Percentiles rank a stretch among this genome's conserved stretches.
phyloP scores from a whole-genome alignment of 2,797 vertebrate species.

The Rhynchonycteris naso region DNA sequence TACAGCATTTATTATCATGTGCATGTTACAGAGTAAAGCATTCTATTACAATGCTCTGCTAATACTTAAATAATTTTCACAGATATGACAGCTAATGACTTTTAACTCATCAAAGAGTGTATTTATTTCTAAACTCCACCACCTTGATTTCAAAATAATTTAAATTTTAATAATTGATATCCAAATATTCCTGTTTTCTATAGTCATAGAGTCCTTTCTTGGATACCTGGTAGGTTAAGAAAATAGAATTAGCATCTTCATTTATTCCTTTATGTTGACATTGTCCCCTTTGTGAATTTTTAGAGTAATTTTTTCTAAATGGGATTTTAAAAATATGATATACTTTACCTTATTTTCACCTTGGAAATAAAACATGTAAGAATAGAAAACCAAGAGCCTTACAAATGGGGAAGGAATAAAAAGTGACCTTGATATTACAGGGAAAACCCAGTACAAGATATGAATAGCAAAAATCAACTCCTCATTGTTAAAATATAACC shows the following conservation, averaged over 20 bases:
- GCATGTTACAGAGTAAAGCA: background rate
- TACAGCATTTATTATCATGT: background rate
- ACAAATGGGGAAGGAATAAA: background rate
- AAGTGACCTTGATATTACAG: background rate
- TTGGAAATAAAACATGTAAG: background rate
- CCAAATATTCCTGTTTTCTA: background rate
- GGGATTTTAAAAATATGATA: background rate
- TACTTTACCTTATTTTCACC: background rate
- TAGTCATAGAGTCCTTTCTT: background rate
- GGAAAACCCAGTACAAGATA: background rate
- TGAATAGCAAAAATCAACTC: background rate
- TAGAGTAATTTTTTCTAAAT: background rate
- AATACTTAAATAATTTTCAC: background rate
- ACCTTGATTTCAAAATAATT: background rate
- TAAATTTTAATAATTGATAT: background rate
- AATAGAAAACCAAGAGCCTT: background rate
- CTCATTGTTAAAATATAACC: background rate
- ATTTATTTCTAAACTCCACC: background rate
- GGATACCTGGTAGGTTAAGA: background rate
- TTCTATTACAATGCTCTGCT: background rate
- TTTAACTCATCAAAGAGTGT: background rate
- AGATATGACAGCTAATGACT: background rate
- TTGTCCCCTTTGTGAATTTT: background rate
- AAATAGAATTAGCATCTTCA: background rate
- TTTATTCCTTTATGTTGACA: background rate